Evolutionary conservation across 2,888 invertebrate species (phyloP), one percentile per base, ranked within the genome.

Genomic region (Mesochorus sp.): DNA sequence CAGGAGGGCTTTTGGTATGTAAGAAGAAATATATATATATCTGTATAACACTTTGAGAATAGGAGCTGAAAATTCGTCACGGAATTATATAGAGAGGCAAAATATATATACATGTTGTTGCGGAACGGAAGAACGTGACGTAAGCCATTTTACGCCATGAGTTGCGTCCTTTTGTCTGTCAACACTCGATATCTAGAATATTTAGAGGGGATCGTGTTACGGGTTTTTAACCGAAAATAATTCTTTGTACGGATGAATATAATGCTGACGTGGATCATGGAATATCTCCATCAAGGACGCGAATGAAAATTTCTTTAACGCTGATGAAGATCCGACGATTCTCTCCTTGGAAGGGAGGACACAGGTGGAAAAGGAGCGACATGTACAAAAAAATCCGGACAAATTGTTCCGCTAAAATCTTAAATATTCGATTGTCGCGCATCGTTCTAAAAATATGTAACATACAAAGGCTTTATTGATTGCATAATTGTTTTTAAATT

Each of bases 191-290:
- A 64, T n/a, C n/a, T 26, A 49, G 12, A 24, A 49, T 55, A 49
- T 31, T n/a, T 6, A 8, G 31, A 5, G 6, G 21, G 17, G 47
- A 64, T 76, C 64, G 70, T 70, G 39, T 64, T 76, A 70, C 70
- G 34, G 17, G 31, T 3, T 73, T 70, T 64, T 12, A 6, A 5
- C 19, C 3, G n/a, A 19, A 3, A 2, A n/a, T 14, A 6, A 28
- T 19, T 44, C 53, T 68, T 62, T 68, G 62, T 39, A 34, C 26
- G 8, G 12, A 34, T 28, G 53, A 44, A 53, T 51, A 26, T 28
- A 24, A 39, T 21, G n/a, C 31, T 42, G 49, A 39, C 12, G 37
- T 28, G 17, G 42, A 17, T 44, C 31, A 5, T 17, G 5, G 28
- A 24, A 53, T 61, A 59, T 28, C 21, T 26, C 14, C 39, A 31